A percentile compares a stretch with the other conserved stretches of the same genome.
These are phyloP conservation scores for Cephalopholis sonnerati DNA, from an alignment of 2,113 vertebrate species.

Conservation along the genomic window DNA sequence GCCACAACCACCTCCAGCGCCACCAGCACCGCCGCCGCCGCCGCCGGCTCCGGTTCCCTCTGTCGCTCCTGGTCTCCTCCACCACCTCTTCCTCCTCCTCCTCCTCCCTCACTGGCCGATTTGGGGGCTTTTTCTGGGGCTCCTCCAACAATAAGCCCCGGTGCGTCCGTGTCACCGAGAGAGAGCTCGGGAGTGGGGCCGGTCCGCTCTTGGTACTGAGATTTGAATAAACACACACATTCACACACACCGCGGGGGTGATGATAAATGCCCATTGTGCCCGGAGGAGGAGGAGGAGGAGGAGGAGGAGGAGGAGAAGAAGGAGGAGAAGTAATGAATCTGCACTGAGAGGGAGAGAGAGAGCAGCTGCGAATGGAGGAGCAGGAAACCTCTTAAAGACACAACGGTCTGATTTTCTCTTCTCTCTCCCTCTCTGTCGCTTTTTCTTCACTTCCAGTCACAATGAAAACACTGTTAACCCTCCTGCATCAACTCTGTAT, in stretches of 20 bases:
- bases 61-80: slow-evolving; percentile 60
- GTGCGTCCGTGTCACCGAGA: slow-evolving; percentile 68
- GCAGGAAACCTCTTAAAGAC: slow-evolving; percentile 94
- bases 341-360: slow-evolving; percentile 88
- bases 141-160: slow-evolving; percentile 87
- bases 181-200: slow-evolving; percentile 89
- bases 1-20: neutral
- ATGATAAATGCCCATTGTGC: slow-evolving; percentile 98
- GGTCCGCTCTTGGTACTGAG: slow-evolving; percentile 95
- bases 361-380: slow-evolving; percentile 90
- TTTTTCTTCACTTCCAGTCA: slow-evolving; percentile 58
- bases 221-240: slow-evolving; percentile 89
- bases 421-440: neutral
- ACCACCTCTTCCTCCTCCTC: slow-evolving; percentile 70
- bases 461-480: slow-evolving; percentile 73
- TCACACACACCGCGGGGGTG: slow-evolving; percentile 81
- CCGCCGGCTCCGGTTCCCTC: neutral
- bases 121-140: slow-evolving; percentile 88
- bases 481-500: slow-evolving; percentile 14
- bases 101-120: slow-evolving; percentile 27
- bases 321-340: slow-evolving; percentile 91
- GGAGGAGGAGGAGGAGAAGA: slow-evolving; percentile 72
- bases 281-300: slow-evolving; percentile 54
- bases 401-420: slow-evolving; percentile 84
- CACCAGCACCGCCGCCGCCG: neutral